Conservation (phyloP, 37 sponge, comb jelly and placozoan genomes). For the Chondrilla cf. caribensis region DNA sequence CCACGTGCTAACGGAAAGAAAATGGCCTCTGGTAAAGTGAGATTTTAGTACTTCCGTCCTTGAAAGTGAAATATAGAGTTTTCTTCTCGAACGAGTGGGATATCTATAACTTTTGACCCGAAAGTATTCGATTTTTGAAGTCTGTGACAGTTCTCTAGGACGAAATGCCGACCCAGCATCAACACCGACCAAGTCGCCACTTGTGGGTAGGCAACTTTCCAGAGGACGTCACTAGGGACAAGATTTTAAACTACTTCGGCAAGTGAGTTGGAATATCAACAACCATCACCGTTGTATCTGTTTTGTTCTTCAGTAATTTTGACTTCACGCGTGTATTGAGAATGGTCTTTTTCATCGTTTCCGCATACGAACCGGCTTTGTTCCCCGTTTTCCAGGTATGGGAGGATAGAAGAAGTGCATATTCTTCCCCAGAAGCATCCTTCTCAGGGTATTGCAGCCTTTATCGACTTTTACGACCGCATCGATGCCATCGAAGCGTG, state of each 20-base stretch:
- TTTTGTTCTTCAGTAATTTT: no score
- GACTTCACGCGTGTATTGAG: no score
- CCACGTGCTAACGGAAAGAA: no score
- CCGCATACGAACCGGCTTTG: not conserved
- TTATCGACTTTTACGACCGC: constrained; percentile 75
- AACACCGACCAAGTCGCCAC: constrained; percentile 34
- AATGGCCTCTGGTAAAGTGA: no score
- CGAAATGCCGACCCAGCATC: not conserved
- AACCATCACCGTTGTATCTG: no score
- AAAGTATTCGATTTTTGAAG: no score
- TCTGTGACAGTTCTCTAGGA: no score
- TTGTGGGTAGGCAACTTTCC: constrained; percentile 84
- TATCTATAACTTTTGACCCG: no score
- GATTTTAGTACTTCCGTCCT: no score
- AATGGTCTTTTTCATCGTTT: not conserved
- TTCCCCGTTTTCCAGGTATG: constrained; percentile 74
- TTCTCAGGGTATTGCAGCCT: constrained; percentile 73
- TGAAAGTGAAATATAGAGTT: no score
- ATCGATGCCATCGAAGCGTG: constrained; percentile 61
- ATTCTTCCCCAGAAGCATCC: constrained; percentile 71
- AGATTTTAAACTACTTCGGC: constrained; percentile 58
- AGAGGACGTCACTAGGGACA: constrained; percentile 49
- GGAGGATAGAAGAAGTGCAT: constrained; percentile 75
- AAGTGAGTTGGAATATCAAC: constrained; percentile 53
- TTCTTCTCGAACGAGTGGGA: no score